Evolutionary conservation across 1,140 invertebrate species (phyloP).

Genomic region (Drosophila ficusphila): DNA sequence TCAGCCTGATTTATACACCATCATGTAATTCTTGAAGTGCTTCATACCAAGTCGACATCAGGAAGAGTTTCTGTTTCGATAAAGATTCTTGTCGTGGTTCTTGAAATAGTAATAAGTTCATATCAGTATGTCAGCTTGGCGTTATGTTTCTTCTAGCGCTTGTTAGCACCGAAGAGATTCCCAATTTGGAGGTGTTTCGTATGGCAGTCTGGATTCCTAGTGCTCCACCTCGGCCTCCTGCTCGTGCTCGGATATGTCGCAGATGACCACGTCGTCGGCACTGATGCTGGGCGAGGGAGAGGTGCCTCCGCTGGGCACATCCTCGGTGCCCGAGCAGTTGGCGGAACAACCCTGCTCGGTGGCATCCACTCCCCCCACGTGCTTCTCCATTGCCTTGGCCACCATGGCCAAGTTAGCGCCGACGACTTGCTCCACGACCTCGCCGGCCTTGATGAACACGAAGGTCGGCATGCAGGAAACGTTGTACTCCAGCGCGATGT

Average conservation of each 20-base stretch:
- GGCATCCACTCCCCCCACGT: constrained; percentile 18
- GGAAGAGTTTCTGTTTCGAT: no score
- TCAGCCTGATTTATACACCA: no score
- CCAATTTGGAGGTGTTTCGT: no score
- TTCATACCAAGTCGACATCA: no score
- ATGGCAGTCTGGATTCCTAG: no score
- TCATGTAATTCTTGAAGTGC: no score
- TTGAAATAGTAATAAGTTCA: no score
- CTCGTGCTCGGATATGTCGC: background rate
- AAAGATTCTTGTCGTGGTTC: no score
- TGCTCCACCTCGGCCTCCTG: constrained; percentile 1
- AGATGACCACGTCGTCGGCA: background rate
- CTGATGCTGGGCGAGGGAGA: background rate
- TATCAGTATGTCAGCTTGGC: no score
- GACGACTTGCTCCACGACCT: constrained; percentile 90
- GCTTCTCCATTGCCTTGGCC: constrained; percentile 87
- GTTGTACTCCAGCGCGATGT: constrained; percentile 91
- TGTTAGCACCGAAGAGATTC: no score
- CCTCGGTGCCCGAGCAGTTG: background rate
- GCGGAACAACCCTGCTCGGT: background rate
- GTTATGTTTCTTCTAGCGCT: no score
- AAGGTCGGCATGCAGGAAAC: constrained; percentile 98
- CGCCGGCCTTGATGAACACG: constrained; percentile 92
- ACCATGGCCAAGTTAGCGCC: constrained; percentile 93
- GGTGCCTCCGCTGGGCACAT: background rate